phyloP scores from a whole-genome alignment of 2,888 invertebrate species.

The Incurvaria masculella region DNA sequence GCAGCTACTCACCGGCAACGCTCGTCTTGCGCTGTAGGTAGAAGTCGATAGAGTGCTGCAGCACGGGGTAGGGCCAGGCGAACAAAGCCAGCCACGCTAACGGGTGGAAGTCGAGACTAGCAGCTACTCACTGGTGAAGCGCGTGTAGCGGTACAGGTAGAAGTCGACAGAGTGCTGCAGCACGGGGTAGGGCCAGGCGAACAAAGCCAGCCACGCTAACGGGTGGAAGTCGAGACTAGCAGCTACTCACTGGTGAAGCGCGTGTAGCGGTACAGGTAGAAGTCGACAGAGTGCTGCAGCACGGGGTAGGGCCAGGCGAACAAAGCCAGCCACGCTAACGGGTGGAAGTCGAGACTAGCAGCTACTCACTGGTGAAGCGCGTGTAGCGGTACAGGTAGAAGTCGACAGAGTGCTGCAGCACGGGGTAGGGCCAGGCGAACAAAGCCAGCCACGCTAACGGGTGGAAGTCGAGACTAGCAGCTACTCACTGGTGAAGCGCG shows the following conservation, averaged over 20 bases:
- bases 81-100: conserved; percentile 92
- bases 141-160: conserved; percentile 59
- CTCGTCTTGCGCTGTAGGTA: conserved; percentile 36
- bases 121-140: conserved; percentile 82
- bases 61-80: conserved; percentile 83
- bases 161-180: background rate
- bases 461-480: too few relatives aligned
- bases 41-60: conserved; percentile 31
- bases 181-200: background rate
- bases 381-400: too few relatives aligned
- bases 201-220: too few relatives aligned
- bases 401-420: too few relatives aligned
- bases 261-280: background rate
- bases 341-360: too few relatives aligned
- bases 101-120: conserved; percentile 88
- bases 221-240: too few relatives aligned
- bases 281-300: background rate
- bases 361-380: too few relatives aligned
- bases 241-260: too few relatives aligned
- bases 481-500: conserved; percentile 34
- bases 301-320: background rate
- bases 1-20: conserved; percentile 29
- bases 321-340: too few relatives aligned
- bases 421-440: too few relatives aligned
- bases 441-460: too few relatives aligned